Percentiles rank a stretch among this genome's conserved stretches.
phyloP scores from a whole-genome alignment of 2,113 vertebrate species.

The Dipodomys ordii region DNA sequence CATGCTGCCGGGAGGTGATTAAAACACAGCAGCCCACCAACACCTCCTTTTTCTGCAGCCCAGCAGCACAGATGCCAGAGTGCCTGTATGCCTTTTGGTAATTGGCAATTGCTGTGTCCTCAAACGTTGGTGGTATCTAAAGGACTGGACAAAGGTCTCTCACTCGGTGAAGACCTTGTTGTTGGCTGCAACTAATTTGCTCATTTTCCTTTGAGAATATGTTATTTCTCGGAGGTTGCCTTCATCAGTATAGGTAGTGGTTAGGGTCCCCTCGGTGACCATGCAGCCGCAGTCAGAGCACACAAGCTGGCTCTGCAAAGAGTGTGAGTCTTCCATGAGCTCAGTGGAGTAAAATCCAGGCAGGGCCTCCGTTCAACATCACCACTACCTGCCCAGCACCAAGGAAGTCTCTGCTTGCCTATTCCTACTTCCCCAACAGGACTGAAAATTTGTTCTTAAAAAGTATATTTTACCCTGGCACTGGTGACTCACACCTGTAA shows the following conservation, averaged over 20 bases:
- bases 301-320: constrained; percentile 92
- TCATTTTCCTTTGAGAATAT: constrained; percentile 90
- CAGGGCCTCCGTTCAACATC: constrained; percentile 85
- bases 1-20: constrained; percentile 90
- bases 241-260: constrained; percentile 89
- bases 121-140: constrained; percentile 86
- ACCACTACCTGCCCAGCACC: accelerated
- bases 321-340: constrained; percentile 92
- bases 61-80: constrained; percentile 86
- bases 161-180: constrained; percentile 90
- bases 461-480: background rate
- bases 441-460: background rate
- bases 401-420: accelerated
- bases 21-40: constrained; percentile 94
- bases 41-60: constrained; percentile 92
- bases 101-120: constrained; percentile 87
- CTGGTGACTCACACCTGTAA: no score
- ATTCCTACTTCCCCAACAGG: accelerated
- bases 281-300: constrained; percentile 94
- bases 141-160: constrained; percentile 93
- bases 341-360: constrained; percentile 87
- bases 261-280: constrained; percentile 90
- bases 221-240: constrained; percentile 88
- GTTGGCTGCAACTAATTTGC: constrained; percentile 89
- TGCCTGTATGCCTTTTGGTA: constrained; percentile 88